phyloP scores from a whole-genome alignment of 1,140 invertebrate genomes.

The Pollicipes pollicipes region DNA sequence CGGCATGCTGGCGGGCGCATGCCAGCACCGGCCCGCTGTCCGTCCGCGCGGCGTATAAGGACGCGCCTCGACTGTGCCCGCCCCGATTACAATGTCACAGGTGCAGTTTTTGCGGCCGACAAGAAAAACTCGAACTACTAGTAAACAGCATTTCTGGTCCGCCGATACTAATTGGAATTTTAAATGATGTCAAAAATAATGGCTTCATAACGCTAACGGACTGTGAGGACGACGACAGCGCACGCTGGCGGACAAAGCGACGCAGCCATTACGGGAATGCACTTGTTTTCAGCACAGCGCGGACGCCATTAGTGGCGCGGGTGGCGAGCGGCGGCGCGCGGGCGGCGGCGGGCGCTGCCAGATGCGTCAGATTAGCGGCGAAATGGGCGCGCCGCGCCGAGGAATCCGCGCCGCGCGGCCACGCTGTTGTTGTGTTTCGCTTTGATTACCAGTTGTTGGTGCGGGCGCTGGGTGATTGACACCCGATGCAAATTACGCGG shows the following conservation, averaged over 20 bases:
- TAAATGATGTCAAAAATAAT: conserved; percentile 2
- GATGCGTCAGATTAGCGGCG: background rate
- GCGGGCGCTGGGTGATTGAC: background rate
- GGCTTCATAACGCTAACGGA: background rate
- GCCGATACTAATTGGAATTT: background rate
- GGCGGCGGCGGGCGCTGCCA: too few relatives aligned
- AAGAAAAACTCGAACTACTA: background rate
- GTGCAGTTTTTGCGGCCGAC: background rate
- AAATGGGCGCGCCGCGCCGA: too few relatives aligned
- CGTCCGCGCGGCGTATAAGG: too few relatives aligned
- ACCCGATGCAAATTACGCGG: background rate
- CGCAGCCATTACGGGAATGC: background rate
- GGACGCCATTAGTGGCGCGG: background rate
- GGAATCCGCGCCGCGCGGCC: too few relatives aligned
- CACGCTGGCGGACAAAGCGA: background rate
- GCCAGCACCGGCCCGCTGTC: too few relatives aligned
- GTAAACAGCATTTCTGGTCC: background rate
- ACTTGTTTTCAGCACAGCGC: background rate
- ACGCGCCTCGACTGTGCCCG: too few relatives aligned
- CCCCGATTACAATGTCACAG: background rate
- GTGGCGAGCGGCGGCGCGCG: too few relatives aligned
- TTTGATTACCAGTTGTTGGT: conserved; percentile 1
- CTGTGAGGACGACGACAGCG: background rate
- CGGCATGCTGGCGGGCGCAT: too few relatives aligned
- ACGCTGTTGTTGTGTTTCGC: background rate